Evolutionary conservation across 35 echinoderm and acorn worm species (phyloP).

Genomic region (Nesometra sesokonis): DNA sequence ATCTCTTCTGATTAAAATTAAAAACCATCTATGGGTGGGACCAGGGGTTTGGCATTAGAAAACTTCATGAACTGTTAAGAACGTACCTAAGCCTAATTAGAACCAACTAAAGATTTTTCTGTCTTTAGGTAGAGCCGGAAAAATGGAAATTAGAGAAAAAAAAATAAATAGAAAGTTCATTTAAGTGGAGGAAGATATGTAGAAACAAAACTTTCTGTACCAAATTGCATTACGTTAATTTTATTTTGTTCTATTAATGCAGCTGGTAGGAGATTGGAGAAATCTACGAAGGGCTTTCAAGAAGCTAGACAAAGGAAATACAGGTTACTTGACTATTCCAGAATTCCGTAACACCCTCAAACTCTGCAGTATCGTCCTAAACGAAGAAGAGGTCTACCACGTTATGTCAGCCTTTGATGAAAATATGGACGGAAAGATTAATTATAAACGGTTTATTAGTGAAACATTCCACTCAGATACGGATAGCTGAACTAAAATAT

Average conservation of each 20-base stretch:
- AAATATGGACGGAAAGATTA: constrained; percentile 90
- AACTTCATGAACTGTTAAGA: too few relatives aligned
- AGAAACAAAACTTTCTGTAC: too few relatives aligned
- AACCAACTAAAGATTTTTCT: too few relatives aligned
- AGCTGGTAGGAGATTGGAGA: constrained; percentile 96
- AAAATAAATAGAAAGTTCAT: too few relatives aligned
- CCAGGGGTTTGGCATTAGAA: too few relatives aligned
- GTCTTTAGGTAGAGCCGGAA: too few relatives aligned
- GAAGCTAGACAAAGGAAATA: constrained; percentile 62
- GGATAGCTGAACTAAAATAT: background rate
- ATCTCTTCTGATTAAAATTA: too few relatives aligned
- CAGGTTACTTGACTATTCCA: constrained; percentile 73
- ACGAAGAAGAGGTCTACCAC: constrained; percentile 95
- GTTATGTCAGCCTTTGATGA: constrained; percentile 97
- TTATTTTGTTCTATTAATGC: background rate
- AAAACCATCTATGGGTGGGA: too few relatives aligned
- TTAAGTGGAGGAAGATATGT: too few relatives aligned
- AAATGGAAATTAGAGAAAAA: too few relatives aligned
- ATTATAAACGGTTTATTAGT: constrained; percentile 87
- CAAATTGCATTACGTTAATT: too few relatives aligned
- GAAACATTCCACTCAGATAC: constrained; percentile 38
- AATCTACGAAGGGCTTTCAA: constrained; percentile 79
- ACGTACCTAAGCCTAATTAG: too few relatives aligned
- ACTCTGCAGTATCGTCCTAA: constrained; percentile 59
- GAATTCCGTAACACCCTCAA: constrained; percentile 78